Evolutionary conservation across 2,113 vertebrate genomes (phyloP), one percentile per base, ranked within the genome.

Genomic region (Hystrix brachyura): DNA sequence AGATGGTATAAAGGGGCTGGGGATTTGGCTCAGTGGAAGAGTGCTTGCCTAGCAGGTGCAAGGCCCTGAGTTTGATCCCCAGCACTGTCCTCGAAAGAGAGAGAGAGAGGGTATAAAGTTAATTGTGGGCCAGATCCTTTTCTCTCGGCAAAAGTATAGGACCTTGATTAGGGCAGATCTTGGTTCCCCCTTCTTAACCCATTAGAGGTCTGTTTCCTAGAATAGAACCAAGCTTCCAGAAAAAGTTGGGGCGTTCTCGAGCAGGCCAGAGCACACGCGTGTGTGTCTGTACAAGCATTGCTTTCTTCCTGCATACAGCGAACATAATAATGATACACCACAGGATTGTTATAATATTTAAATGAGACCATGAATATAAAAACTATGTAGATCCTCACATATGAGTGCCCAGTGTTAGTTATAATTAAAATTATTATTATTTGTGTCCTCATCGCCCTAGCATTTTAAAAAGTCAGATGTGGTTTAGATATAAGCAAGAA

Each of bases 261-360:
- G 14, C 38, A 85, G n/a, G 81, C 14, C 51, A 51, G 25, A 80
- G 59, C 1, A 1, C 74, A 29, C 32, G 27, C 32, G 74, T 32
- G 18, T 57, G 69, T 72, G 53, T 74, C 59, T 94, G 93, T 82
- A 80, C 57, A 86, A 82, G 72, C 21, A 57, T 88, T 69, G 34
- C 55, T 93, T 89, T 88, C 83, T 43, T 91, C 55, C 51, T 83
- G 64, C 93, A 38, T 60, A 72, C 84, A 86, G 46, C 74, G 69
- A 95, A 38, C 65, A 71, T 38, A 64, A 15, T 60, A 86, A 90
- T 13, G 67, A 69, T 34, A 87, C 59, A 84, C 87, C 6, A 46
- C 59, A 89, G 46, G 14, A 27, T 48, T 48, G 27, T 93, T 53
- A 17, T 59, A 48, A 91, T 67, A 17, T 87, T 91, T 79, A 72